phyloP scores from a whole-genome alignment of 1,140 invertebrate genomes.

The Neocloeon triangulifer region DNA sequence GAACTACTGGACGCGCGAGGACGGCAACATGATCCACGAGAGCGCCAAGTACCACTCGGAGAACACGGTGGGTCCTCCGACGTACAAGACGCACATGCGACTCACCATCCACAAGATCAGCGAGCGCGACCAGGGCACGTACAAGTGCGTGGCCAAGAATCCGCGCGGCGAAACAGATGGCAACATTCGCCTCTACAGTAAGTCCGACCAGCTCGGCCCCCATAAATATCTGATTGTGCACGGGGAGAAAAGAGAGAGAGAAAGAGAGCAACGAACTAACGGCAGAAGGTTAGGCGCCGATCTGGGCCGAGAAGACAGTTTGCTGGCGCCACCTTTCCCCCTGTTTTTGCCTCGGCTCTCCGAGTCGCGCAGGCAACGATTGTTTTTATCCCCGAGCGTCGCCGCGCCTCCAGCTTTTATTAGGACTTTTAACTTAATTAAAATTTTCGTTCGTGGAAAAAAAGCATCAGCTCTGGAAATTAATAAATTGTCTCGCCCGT shows the following conservation, averaged over 20 bases:
- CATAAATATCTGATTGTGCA: conserved; percentile 8
- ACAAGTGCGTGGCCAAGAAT: conserved; percentile 85
- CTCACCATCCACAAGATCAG: conserved; percentile 35
- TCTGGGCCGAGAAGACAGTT: background rate
- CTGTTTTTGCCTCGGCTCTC: conserved; percentile 3
- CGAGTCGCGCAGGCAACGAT: conserved; percentile 1
- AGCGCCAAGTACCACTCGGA: conserved; percentile 48
- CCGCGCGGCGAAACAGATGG: conserved; percentile 79
- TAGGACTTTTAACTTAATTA: conserved; percentile 7
- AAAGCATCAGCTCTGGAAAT: conserved; percentile 12
- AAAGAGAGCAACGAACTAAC: conserved; percentile 16
- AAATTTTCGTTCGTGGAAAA: conserved; percentile 3
- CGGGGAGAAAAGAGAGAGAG: conserved; percentile 9
- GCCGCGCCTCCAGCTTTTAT: background rate
- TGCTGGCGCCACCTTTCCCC: background rate
- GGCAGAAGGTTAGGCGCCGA: too few relatives aligned
- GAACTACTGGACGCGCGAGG: conserved; percentile 77
- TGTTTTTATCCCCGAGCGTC: conserved; percentile 7
- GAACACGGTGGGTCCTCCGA: conserved; percentile 35
- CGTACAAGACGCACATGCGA: conserved; percentile 67
- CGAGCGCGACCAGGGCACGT: conserved; percentile 52
- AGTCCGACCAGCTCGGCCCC: conserved; percentile 24
- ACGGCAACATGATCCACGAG: conserved; percentile 72
- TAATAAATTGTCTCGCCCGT: conserved; percentile 8
- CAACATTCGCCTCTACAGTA: conserved; percentile 72